Conservation (phyloP, 2,888 invertebrate species). For the Scaptomyza parva region DNA sequence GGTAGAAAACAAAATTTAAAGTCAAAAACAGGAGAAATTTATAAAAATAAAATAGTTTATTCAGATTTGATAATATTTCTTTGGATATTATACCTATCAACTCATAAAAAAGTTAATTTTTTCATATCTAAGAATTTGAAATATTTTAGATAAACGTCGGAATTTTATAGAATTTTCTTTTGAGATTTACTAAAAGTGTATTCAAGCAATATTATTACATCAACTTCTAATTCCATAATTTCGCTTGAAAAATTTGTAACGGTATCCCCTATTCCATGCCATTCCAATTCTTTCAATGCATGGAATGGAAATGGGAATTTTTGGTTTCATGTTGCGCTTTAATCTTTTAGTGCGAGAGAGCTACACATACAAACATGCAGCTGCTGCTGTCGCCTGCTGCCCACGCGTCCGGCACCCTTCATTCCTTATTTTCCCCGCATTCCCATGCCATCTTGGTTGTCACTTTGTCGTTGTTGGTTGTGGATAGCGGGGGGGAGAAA, state of each 20-base stretch:
- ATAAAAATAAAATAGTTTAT: too few species aligned
- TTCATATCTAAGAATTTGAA: too few species aligned
- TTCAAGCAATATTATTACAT: not conserved
- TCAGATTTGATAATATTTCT: too few species aligned
- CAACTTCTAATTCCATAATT: slow-evolving; percentile 24
- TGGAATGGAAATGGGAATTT: slow-evolving; percentile 37
- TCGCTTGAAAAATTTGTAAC: slow-evolving; percentile 51
- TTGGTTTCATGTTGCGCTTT: slow-evolving; percentile 65
- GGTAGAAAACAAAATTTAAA: not conserved
- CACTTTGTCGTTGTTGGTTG: slow-evolving; percentile 29
- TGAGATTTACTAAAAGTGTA: slow-evolving; percentile 3
- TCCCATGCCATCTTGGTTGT: slow-evolving; percentile 31
- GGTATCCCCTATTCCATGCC: slow-evolving; percentile 56
- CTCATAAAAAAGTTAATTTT: too few species aligned
- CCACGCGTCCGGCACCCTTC: slow-evolving; percentile 35
- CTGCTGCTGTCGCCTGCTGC: slow-evolving; percentile 51
- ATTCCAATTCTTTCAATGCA: slow-evolving; percentile 25
- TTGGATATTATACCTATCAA: too few species aligned
- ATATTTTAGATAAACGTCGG: not conserved
- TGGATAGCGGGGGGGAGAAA: not conserved
- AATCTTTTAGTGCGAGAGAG: slow-evolving; percentile 64
- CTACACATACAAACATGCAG: slow-evolving; percentile 56
- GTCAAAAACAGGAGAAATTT: too few species aligned
- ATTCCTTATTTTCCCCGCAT: not conserved
- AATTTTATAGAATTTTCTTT: not conserved